These are phyloP conservation scores for Drosophila mercatorum DNA, from an alignment of 2,888 invertebrate genomes.

Conservation along the genomic window DNA sequence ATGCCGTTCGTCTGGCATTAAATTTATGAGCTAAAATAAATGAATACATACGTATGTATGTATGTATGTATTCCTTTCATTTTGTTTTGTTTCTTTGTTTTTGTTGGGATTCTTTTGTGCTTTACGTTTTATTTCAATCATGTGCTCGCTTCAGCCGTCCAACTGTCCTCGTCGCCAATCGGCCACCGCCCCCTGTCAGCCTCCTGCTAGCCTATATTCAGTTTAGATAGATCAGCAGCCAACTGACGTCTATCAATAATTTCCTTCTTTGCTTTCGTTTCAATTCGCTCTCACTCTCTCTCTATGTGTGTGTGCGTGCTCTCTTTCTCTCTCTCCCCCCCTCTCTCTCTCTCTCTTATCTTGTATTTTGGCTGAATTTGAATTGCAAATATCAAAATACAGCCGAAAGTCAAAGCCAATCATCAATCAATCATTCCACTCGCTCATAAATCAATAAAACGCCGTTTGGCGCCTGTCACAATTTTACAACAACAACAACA, in stretches of 20 bases:
- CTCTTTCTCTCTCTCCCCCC: neutral
- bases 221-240: conserved; percentile 55
- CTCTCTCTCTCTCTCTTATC: conserved; percentile 19
- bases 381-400: conserved; percentile 44
- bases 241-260: conserved; percentile 78
- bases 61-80: conserved; percentile 12
- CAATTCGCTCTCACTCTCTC: conserved; percentile 10
- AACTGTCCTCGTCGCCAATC: conserved; percentile 53
- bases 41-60: conserved; percentile 21
- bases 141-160: conserved; percentile 63
- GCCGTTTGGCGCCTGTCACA: conserved; percentile 70
- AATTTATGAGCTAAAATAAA: conserved; percentile 63
- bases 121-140: conserved; percentile 71
- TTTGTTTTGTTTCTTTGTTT: conserved; percentile 10
- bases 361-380: conserved; percentile 27
- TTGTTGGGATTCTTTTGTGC: conserved; percentile 58
- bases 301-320: neutral
- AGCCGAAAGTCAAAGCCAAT: conserved; percentile 70
- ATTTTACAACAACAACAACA: conserved; percentile 21
- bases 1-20: conserved; percentile 34
- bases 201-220: neutral
- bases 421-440: conserved; percentile 65
- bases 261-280: conserved; percentile 33
- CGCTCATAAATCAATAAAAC: conserved; percentile 69
- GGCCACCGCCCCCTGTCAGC: neutral